Percentiles rank a stretch among this genome's conserved stretches.
Evolutionary conservation across 2,113 vertebrate species (phyloP).

Genomic region (Ibidorhyncha struthersii): DNA sequence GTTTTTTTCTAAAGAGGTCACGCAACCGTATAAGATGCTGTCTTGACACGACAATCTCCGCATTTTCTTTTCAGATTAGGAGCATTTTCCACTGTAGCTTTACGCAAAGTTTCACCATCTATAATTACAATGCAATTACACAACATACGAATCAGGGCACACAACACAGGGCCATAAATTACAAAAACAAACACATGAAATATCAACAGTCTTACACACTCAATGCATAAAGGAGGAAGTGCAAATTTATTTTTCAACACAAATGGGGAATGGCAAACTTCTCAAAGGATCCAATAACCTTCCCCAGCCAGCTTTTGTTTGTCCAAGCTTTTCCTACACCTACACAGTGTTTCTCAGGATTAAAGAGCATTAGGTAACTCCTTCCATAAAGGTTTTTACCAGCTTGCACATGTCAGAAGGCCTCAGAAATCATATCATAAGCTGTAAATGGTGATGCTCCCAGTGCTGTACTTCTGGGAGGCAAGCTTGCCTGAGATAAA

Average conservation of each 20-base stretch:
- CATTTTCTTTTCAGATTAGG: conserved; percentile 23
- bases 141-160: neutral
- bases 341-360: neutral
- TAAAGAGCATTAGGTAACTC: neutral
- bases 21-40: neutral
- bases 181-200: neutral
- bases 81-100: conserved; percentile 3
- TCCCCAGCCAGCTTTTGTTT: neutral
- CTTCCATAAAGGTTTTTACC: conserved; percentile 3
- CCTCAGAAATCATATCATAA: neutral
- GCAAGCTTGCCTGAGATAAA: conserved; percentile 28
- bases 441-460: neutral
- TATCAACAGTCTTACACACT: neutral
- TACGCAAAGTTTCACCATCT: neutral
- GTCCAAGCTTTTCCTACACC: neutral
- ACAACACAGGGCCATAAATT: neutral
- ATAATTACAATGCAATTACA: neutral
- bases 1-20: conserved; percentile 29
- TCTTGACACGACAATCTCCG: neutral
- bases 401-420: neutral
- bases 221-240: neutral
- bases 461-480: neutral
- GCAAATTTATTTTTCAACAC: neutral
- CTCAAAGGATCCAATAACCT: neutral
- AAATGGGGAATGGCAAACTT: neutral